phyloP scores from a whole-genome alignment of 2,113 vertebrate species.

The Tiliqua scincoides region DNA sequence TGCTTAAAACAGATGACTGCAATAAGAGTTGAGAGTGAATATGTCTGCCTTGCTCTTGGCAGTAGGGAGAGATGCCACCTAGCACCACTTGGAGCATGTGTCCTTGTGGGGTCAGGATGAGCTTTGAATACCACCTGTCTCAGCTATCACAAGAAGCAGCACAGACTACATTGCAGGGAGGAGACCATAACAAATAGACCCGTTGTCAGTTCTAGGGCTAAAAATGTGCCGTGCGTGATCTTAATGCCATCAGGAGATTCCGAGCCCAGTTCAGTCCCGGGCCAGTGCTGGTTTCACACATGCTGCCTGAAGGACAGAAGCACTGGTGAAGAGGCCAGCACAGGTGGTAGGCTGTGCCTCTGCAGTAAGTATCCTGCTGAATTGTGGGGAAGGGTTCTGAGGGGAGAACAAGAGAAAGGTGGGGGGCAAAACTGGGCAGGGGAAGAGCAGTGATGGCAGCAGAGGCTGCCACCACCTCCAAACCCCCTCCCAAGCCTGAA shows the following conservation, averaged over 20 bases:
- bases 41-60: not conserved
- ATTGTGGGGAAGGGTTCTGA: too few species aligned
- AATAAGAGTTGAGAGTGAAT: fast-evolving
- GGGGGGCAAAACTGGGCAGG: too few species aligned
- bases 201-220: not conserved
- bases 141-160: not conserved
- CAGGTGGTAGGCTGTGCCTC: too few species aligned
- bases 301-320: too few species aligned
- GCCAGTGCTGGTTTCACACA: too few species aligned
- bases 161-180: not conserved
- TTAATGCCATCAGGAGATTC: conserved; percentile 29
- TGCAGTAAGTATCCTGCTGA: too few species aligned
- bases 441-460: too few species aligned
- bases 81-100: not conserved
- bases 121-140: fast-evolving
- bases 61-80: not conserved
- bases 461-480: too few species aligned
- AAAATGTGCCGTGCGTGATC: not conserved
- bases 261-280: too few species aligned
- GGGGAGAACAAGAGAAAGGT: too few species aligned
- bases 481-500: too few species aligned
- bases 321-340: too few species aligned
- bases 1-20: not conserved
- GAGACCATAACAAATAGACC: not conserved
- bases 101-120: not conserved